These are phyloP conservation scores for Mylabris sibirica DNA, from an alignment of 2,888 invertebrate species.

Conservation along the genomic window DNA sequence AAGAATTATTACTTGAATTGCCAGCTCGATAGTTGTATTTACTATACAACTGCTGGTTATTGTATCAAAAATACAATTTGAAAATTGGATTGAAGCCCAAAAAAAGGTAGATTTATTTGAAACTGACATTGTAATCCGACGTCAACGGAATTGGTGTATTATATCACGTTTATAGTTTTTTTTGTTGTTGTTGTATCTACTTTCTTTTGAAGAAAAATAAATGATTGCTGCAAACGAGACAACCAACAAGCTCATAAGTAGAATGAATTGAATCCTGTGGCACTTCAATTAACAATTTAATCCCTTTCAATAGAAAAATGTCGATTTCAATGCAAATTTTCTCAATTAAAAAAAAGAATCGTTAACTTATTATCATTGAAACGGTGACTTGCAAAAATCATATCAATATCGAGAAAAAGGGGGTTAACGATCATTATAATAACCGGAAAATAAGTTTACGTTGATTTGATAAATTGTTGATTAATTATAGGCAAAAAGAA, in stretches of 20 bases:
- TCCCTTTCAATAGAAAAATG: not conserved
- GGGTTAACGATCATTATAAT: not conserved
- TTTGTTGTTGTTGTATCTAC: too few relatives aligned
- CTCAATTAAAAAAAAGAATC: too few relatives aligned
- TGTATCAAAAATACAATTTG: not conserved
- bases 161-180: slow-evolving; percentile 2
- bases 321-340: too few relatives aligned
- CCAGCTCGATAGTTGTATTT: too few relatives aligned
- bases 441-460: not conserved
- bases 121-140: not conserved
- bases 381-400: not conserved
- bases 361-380: too few relatives aligned
- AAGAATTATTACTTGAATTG: too few relatives aligned
- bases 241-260: not conserved
- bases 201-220: not conserved
- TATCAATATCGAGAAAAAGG: not conserved
- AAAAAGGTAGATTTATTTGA: not conserved
- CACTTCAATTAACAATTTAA: not conserved
- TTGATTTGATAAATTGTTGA: not conserved
- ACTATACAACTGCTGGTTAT: not conserved
- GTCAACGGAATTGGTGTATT: not conserved
- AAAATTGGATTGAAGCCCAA: not conserved
- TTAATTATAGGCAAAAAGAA: too few relatives aligned
- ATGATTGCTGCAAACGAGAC: not conserved
- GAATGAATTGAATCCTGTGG: not conserved